Base-by-base conservation (phyloP, 2,113 vertebrate species). In the Turnix velox region DNA sequence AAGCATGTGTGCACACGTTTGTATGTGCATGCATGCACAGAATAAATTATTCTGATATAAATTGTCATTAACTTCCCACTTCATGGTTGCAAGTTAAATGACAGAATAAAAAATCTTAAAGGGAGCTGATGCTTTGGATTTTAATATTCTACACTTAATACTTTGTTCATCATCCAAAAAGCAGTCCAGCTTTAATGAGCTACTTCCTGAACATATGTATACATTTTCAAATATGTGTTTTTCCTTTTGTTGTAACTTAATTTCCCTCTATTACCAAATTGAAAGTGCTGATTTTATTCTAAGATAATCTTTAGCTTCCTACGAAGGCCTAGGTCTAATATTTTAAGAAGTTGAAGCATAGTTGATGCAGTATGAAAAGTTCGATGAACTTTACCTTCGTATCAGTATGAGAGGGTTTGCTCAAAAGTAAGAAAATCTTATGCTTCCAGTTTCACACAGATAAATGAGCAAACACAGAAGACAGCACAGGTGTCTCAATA, bases 11-110 rank as follows among this genome's bases (percentile, higher is more conserved):
- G 4, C 27, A 7, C 25, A 9, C 33, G 1, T 9, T 17, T 40
- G 10, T 14, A 25, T 24, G 28, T 8, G 4, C 27, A 17, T 16
- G 30, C 1, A 2, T 37, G 30, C 1, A 2, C 33, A 48, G 17
- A 79, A 62, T 33, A 75, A 27, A 35, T 37, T 73, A 79, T 31
- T 77, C 3, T 42, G 15, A 48, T 7, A 59, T 15, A 72, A 68
- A 54, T 25, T 71, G 15, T 33, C 7, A 62, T 49, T 54, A 66
- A 58, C 83, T 83, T 54, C 19, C 14, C 31, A 63, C 17, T 69
- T 84, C 27, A n/a, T 51, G 35, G 20, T 6, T 88, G 10, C 19
- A 71, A 51, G 6, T 62, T 74, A 42, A 87, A 43, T 63, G 49
- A 61, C 13, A 39, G 35, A 74, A 54, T n/a, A 89, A 6, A 82